These are phyloP conservation scores for Zaprionus bogoriensis DNA, from an alignment of 2,888 invertebrate genomes.

Conservation along the genomic window DNA sequence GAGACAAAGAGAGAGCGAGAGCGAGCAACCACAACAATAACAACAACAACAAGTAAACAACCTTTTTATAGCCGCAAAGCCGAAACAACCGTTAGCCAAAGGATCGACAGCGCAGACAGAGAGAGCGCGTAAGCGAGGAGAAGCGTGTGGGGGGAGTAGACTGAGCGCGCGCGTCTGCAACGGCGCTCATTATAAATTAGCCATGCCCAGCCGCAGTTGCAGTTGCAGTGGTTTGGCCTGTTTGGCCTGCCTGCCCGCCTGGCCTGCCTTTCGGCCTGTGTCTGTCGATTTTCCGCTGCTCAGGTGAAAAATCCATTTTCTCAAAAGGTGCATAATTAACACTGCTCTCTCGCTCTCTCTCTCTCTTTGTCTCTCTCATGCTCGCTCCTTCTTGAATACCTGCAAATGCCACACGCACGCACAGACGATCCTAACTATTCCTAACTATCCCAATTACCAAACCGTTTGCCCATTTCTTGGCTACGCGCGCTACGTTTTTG, in stretches of 20 bases:
- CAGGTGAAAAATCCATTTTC: conserved; percentile 38
- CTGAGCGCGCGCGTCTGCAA: background rate
- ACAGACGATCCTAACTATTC: conserved; percentile 28
- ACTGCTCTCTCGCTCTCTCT: background rate
- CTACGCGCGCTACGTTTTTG: conserved; percentile 7
- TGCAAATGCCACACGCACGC: conserved; percentile 44
- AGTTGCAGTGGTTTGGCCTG: conserved; percentile 68
- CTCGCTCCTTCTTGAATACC: conserved; percentile 16
- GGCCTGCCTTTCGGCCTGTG: background rate
- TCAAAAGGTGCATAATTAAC: conserved; percentile 51
- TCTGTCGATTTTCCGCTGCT: conserved; percentile 46
- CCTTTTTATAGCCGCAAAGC: conserved; percentile 33
- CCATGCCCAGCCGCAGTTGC: conserved; percentile 28
- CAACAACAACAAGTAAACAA: conserved; percentile 44
- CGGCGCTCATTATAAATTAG: conserved; percentile 43
- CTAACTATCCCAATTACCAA: conserved; percentile 48
- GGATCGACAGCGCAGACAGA: conserved; percentile 38
- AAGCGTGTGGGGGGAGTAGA: background rate
- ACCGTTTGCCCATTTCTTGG: conserved; percentile 37
- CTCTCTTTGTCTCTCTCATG: background rate
- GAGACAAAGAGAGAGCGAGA: background rate
- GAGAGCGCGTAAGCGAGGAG: background rate
- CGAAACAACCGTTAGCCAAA: conserved; percentile 60
- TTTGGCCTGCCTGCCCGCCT: conserved; percentile 25
- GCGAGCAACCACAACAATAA: conserved; percentile 8